These are phyloP conservation scores for Tachuris rubrigastra DNA, from an alignment of 2,113 vertebrate genomes.

Conservation along the genomic window DNA sequence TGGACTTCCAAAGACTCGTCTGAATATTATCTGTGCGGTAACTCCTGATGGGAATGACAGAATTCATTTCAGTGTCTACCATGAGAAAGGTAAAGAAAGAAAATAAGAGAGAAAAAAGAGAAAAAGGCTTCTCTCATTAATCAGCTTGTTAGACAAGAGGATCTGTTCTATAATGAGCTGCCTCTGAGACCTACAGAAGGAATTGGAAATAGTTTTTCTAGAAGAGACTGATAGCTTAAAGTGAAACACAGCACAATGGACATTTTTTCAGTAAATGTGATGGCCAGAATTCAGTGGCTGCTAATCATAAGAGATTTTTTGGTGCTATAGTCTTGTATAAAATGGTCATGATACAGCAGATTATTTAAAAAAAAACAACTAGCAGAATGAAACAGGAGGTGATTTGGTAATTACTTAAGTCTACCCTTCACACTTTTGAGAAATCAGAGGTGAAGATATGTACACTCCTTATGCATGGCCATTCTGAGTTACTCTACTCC, in stretches of 20 bases:
- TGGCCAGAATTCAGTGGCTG: neutral
- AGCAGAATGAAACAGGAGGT: neutral
- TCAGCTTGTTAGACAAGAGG: neutral
- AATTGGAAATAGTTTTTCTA: neutral
- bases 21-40: neutral
- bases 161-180: neutral
- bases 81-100: neutral
- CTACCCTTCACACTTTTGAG: neutral
- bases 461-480: neutral
- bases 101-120: neutral
- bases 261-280: neutral
- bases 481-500: neutral
- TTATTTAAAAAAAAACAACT: neutral
- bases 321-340: neutral
- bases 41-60: constrained; percentile 24
- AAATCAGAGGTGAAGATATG: neutral
- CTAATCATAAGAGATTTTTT: neutral
- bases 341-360: neutral
- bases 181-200: neutral
- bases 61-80: neutral
- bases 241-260: neutral
- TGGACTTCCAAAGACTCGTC: constrained; percentile 37
- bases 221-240: neutral
- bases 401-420: neutral
- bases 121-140: neutral